Conservation (phyloP, 2,888 invertebrate genomes). For the Hirtodrosophila alboralis region DNA sequence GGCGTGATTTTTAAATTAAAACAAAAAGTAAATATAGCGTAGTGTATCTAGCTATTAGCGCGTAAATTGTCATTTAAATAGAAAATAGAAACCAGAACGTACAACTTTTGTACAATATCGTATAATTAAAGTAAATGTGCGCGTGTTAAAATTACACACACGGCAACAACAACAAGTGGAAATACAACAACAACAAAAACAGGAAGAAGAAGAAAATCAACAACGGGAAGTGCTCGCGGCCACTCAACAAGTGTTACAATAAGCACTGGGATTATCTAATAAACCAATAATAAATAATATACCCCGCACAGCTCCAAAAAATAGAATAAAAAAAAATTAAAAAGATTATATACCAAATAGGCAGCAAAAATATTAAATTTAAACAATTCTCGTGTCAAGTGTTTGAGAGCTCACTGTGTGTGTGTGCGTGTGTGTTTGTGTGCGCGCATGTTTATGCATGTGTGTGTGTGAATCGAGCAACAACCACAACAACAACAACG, state of each 20-base stretch:
- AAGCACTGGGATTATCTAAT: constrained; percentile 72
- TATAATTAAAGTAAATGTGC: constrained; percentile 58
- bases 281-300: constrained; percentile 64
- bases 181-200: constrained; percentile 46
- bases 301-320: constrained; percentile 32
- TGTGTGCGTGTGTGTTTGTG: constrained; percentile 31
- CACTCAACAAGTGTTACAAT: constrained; percentile 69
- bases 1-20: constrained; percentile 4
- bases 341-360: constrained; percentile 54
- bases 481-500: constrained; percentile 43
- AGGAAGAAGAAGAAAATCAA: constrained; percentile 21
- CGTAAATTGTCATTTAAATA: constrained; percentile 34
- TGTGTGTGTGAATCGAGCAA: constrained; percentile 65
- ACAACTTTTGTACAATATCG: constrained; percentile 33
- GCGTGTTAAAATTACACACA: constrained; percentile 50
- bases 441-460: constrained; percentile 30
- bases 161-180: constrained; percentile 55
- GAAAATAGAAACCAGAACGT: constrained; percentile 34
- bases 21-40: constrained; percentile 12
- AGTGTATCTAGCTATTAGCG: constrained; percentile 27
- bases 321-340: too few relatives aligned
- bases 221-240: constrained; percentile 64
- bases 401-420: constrained; percentile 19
- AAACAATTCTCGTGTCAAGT: constrained; percentile 61
- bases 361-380: constrained; percentile 53